These are phyloP conservation scores for Empidonax traillii DNA, from an alignment of 2,113 vertebrate genomes.

Conservation along the genomic window DNA sequence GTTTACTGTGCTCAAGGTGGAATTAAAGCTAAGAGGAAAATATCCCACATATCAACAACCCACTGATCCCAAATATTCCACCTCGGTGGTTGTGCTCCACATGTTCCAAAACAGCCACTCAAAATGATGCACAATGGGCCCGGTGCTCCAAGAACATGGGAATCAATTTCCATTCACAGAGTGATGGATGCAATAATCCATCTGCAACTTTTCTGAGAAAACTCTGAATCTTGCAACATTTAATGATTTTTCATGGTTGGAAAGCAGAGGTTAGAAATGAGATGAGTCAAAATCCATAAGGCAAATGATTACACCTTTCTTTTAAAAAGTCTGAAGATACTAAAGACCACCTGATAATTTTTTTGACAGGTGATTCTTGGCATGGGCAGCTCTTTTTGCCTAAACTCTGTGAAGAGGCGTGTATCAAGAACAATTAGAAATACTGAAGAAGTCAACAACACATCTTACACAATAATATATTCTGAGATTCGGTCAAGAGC, in stretches of 20 bases:
- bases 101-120: neutral
- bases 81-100: neutral
- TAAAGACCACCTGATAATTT: neutral
- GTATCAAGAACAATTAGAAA: neutral
- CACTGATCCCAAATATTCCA: neutral
- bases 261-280: neutral
- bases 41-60: neutral
- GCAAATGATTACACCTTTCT: neutral
- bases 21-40: constrained; percentile 22
- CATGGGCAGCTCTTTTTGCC: neutral
- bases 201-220: neutral
- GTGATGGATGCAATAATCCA: neutral
- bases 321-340: neutral
- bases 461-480: neutral
- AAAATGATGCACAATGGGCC: rapidly evolving
- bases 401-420: neutral
- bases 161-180: neutral
- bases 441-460: neutral
- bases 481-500: neutral
- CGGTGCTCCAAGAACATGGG: neutral
- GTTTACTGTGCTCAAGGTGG: neutral
- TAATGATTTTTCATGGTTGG: neutral
- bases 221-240: neutral
- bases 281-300: neutral
- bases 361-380: neutral